Evolutionary conservation across 2,888 invertebrate species (phyloP).

Genomic region (Cephus pulcher): DNA sequence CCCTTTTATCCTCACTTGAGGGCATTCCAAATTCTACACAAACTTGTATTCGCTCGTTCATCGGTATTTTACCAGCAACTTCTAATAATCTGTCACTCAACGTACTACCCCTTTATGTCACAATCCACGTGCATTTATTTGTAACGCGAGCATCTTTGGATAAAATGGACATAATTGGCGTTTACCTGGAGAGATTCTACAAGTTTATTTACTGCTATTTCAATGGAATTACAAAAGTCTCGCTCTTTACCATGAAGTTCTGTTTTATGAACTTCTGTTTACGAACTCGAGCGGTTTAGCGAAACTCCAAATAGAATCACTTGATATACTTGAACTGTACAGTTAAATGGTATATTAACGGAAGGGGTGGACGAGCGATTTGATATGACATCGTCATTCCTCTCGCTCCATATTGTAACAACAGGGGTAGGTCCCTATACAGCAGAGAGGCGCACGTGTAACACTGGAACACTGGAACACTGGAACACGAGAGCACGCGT

Average conservation of each 20-base stretch:
- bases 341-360: not conserved
- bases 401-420: not conserved
- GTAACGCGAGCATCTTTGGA: not conserved
- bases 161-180: not conserved
- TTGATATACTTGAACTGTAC: not conserved
- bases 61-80: not conserved
- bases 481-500: not conserved
- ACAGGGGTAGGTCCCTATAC: not conserved
- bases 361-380: not conserved
- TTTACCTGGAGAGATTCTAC: not conserved
- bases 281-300: not conserved
- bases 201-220: not conserved
- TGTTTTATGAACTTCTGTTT: not conserved
- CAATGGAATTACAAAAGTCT: not conserved
- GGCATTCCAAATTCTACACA: not conserved
- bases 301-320: not conserved
- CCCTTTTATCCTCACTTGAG: not conserved
- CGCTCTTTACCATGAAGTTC: not conserved
- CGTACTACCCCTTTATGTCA: not conserved
- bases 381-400: not conserved
- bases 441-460: not conserved
- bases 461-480: too few relatives aligned
- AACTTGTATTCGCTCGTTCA: not conserved
- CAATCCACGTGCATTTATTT: not conserved
- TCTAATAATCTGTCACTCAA: not conserved